A percentile compares a stretch with the other conserved stretches of the same genome.
These are phyloP conservation scores for Colletes gigas DNA, from an alignment of 1,140 invertebrate genomes.

Conservation along the genomic window DNA sequence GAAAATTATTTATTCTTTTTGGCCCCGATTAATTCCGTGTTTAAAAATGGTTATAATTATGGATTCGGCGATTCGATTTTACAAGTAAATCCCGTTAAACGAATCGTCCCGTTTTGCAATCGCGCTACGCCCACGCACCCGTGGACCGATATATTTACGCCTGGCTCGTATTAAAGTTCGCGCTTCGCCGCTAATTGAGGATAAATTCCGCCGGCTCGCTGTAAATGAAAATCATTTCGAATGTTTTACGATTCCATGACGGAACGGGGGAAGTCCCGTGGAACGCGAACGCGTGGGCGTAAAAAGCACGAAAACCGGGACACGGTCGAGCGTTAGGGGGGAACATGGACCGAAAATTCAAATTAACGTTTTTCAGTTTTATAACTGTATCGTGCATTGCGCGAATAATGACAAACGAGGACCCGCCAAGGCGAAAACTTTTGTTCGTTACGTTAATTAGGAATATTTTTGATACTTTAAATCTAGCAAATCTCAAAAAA, in stretches of 20 bases:
- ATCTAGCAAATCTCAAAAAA: too few relatives aligned
- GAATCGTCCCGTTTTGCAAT: constrained; percentile 10
- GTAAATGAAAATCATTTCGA: not conserved
- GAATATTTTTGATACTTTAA: too few relatives aligned
- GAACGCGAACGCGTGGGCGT: not conserved
- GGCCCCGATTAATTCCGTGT: too few relatives aligned
- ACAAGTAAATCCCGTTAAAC: constrained; percentile 15
- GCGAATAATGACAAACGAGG: too few relatives aligned
- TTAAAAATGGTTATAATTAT: too few relatives aligned
- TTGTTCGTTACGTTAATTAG: too few relatives aligned
- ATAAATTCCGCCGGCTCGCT: not conserved
- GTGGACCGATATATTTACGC: constrained; percentile 19
- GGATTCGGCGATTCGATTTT: not conserved
- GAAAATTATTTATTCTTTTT: too few relatives aligned
- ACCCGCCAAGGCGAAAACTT: too few relatives aligned
- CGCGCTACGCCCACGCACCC: not conserved
- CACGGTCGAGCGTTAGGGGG: too few relatives aligned
- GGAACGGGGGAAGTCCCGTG: not conserved
- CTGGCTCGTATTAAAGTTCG: constrained; percentile 32
- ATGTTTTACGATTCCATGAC: not conserved
- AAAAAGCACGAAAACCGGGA: constrained; percentile 30
- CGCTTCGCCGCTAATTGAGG: not conserved
- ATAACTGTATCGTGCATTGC: too few relatives aligned
- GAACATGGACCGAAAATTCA: too few relatives aligned
- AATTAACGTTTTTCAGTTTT: too few relatives aligned